These are phyloP conservation scores for Eurytoma californica DNA, from an alignment of 2,888 invertebrate species.

Conservation along the genomic window DNA sequence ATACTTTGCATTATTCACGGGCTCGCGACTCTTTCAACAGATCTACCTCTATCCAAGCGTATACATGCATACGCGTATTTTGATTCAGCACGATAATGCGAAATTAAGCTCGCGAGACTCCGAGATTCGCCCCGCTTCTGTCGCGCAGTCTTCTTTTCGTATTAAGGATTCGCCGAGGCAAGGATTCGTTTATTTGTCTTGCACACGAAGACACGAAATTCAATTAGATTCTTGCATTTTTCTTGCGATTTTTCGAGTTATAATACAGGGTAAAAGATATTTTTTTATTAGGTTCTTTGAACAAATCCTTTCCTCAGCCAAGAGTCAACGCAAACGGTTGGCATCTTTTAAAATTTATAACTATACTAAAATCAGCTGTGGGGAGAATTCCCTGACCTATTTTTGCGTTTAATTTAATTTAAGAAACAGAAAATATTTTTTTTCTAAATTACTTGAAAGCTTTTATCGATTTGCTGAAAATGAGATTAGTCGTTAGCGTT, in stretches of 20 bases:
- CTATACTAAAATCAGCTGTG: too few species aligned
- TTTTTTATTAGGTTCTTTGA: neutral
- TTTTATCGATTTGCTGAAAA: neutral
- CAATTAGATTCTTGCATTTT: too few species aligned
- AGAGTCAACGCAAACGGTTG: neutral
- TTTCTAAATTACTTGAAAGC: neutral
- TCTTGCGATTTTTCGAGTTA: too few species aligned
- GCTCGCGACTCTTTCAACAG: neutral
- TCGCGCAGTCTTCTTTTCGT: neutral
- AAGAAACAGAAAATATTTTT: neutral
- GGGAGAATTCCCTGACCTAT: too few species aligned
- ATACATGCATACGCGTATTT: neutral
- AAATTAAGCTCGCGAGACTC: neutral
- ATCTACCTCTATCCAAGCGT: neutral
- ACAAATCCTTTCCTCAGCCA: conserved; percentile 1
- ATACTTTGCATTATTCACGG: neutral
- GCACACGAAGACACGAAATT: too few species aligned
- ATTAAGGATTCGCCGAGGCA: neutral
- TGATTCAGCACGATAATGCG: neutral
- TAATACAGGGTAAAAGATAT: neutral
- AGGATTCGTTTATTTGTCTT: conserved; percentile 3
- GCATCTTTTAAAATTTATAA: too few species aligned
- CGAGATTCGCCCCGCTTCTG: neutral
- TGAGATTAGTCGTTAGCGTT: neutral
- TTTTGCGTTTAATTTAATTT: too few species aligned